These are phyloP conservation scores for Artibeus lituratus DNA, from an alignment of 2,797 vertebrate species.

Conservation along the genomic window DNA sequence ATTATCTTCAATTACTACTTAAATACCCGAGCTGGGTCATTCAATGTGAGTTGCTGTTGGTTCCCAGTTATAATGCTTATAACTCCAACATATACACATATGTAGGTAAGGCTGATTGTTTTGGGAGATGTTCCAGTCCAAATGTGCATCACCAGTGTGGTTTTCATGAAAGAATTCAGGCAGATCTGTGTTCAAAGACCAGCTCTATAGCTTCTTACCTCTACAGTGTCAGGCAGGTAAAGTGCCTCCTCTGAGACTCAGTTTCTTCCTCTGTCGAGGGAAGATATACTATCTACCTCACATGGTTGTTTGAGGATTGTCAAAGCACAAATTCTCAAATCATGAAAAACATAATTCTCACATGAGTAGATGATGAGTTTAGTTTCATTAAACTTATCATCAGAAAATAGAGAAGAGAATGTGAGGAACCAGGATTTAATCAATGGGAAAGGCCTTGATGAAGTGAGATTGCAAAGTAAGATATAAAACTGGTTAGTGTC, in stretches of 20 bases:
- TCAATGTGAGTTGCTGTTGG: background rate
- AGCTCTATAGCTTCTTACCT: background rate
- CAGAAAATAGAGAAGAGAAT: background rate
- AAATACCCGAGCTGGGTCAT: background rate
- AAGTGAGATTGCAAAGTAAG: background rate
- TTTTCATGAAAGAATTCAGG: background rate
- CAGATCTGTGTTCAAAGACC: background rate
- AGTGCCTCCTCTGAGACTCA: background rate
- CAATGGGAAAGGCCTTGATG: background rate
- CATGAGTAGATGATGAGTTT: background rate
- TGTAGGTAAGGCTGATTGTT: background rate
- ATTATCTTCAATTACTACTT: background rate
- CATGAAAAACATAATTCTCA: background rate
- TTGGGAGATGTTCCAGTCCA: background rate
- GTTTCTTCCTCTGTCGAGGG: conserved; percentile 40
- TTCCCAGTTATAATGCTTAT: background rate
- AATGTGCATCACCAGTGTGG: background rate
- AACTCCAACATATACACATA: background rate
- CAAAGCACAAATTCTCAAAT: conserved; percentile 13
- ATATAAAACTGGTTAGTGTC: background rate
- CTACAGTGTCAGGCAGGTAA: background rate
- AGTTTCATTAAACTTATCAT: background rate
- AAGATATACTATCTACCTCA: conserved; percentile 51
- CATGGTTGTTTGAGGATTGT: background rate
- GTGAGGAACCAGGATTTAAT: background rate